Base-by-base conservation (phyloP, 2,797 vertebrate genomes). In the Streptopelia turtur region DNA sequence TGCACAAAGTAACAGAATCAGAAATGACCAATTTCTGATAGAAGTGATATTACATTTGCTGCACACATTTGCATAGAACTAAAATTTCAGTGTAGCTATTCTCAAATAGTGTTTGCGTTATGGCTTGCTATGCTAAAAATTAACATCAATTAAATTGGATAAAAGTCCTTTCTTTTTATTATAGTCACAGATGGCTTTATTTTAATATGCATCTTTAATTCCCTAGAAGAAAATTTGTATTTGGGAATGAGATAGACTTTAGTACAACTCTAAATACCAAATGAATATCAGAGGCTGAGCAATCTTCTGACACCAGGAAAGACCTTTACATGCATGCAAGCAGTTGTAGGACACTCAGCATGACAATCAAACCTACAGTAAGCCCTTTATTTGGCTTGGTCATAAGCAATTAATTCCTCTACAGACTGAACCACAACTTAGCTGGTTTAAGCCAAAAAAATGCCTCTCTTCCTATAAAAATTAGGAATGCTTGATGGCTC, bases 151-250 rank as follows among this genome's bases (percentile, higher is more conserved):
- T 45, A 75, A 63, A 60, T 17, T 57, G 16, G 30, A 41, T 55
- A 30, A 61, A 77, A 23, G 0, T 0, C 1, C 4, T 23, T 27
- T 17, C 1, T 47, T 77, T 35, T 49, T 64, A n/a, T 30, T 63
- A 31, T 14, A 50, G 18, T 66, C 18, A 16, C 3, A 25, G 5
- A 8, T 47, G 22, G 7, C 4, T 91, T 81, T 82, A 69, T 85
- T 84, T 91, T 66, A 74, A 70, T 33, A 55, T 39, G 9, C 1
- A 1, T 74, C n/a, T 69, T 88, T 8, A 69, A 24, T n/a, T 70
- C 10, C 20, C 39, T 47, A 31, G 20, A 37, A 10, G 10, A 84
- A 69, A 59, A 27, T 11, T 31, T 70, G 21, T 39, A 41, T 10
- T 28, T 70, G 66, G 47, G 80, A 89, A 71, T 69, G n/a, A 68